Percentiles rank a stretch among this genome's conserved stretches.
Evolutionary conservation across 2,797 vertebrate genomes (phyloP).

Genomic region (Sebastiscus tertius): DNA sequence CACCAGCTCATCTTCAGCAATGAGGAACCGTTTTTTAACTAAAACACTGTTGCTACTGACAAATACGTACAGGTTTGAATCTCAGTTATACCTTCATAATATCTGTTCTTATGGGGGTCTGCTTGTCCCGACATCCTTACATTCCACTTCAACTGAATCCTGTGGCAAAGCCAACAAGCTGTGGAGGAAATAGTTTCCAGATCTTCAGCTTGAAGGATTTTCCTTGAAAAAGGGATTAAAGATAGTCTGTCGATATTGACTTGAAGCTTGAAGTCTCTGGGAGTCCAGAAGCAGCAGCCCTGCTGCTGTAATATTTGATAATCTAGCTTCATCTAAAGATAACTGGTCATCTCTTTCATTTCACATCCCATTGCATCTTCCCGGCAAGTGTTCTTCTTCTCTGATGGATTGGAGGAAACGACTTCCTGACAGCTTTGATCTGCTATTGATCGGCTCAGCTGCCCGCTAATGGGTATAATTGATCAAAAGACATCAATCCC

Average conservation of each 20-base stretch:
- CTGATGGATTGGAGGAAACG: constrained; percentile 67
- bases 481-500: constrained; percentile 59
- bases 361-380: constrained; percentile 57
- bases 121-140: not conserved
- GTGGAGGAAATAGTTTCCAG: constrained; percentile 33
- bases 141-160: not conserved
- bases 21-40: not conserved
- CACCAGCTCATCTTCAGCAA: not conserved
- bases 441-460: constrained; percentile 76
- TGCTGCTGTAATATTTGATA: constrained; percentile 34
- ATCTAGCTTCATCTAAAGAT: constrained; percentile 56
- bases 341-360: constrained; percentile 60
- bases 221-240: constrained; percentile 17
- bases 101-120: not conserved
- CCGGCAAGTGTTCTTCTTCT: constrained; percentile 37
- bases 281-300: constrained; percentile 10
- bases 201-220: constrained; percentile 32
- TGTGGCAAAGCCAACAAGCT: not conserved
- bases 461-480: constrained; percentile 72
- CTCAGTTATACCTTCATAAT: not conserved
- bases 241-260: constrained; percentile 37
- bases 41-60: too few relatives aligned
- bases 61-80: not conserved
- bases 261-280: constrained; percentile 7
- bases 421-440: constrained; percentile 78